These are phyloP conservation scores for Acleris holmiana DNA, from an alignment of 2,888 invertebrate genomes.

Conservation along the genomic window DNA sequence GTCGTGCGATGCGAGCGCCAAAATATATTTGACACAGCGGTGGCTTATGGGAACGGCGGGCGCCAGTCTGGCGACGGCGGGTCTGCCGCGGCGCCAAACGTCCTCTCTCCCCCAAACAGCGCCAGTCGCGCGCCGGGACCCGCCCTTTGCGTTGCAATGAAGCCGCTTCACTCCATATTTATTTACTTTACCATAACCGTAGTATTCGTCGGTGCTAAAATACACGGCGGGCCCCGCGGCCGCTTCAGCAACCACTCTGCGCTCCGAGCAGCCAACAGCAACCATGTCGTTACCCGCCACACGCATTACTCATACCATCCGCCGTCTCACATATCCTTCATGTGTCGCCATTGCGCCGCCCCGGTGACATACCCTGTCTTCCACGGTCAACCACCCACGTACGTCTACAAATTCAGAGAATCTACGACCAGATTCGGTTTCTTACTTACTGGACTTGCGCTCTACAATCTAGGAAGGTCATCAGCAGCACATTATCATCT, in stretches of 20 bases:
- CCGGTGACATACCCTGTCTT: slow-evolving; percentile 70
- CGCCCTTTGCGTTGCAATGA: slow-evolving; percentile 69
- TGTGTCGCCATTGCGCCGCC: slow-evolving; percentile 64
- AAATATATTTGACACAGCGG: slow-evolving; percentile 39
- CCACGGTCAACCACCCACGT: slow-evolving; percentile 66
- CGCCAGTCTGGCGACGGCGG: slow-evolving; percentile 69
- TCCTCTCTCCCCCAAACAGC: slow-evolving; percentile 52
- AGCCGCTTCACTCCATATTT: slow-evolving; percentile 48
- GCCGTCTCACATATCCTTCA: slow-evolving; percentile 63
- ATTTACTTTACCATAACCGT: slow-evolving; percentile 49
- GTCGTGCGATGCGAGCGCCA: background rate
- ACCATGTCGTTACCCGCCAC: slow-evolving; percentile 65
- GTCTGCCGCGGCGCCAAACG: slow-evolving; percentile 66
- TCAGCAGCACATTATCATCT: slow-evolving; percentile 56
- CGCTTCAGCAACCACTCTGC: slow-evolving; percentile 46
- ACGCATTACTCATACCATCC: slow-evolving; percentile 72
- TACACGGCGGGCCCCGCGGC: slow-evolving; percentile 61
- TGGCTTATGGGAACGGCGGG: slow-evolving; percentile 46
- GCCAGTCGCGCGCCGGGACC: slow-evolving; percentile 70
- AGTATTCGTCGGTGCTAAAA: slow-evolving; percentile 54
- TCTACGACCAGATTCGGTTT: slow-evolving; percentile 64
- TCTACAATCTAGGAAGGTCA: slow-evolving; percentile 74
- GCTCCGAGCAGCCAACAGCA: slow-evolving; percentile 40
- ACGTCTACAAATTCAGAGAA: slow-evolving; percentile 71
- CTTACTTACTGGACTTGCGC: slow-evolving; percentile 68